A percentile compares a stretch with the other conserved stretches of the same genome.
phyloP scores from a whole-genome alignment of 2,113 vertebrate species.

The Lophius piscatorius region DNA sequence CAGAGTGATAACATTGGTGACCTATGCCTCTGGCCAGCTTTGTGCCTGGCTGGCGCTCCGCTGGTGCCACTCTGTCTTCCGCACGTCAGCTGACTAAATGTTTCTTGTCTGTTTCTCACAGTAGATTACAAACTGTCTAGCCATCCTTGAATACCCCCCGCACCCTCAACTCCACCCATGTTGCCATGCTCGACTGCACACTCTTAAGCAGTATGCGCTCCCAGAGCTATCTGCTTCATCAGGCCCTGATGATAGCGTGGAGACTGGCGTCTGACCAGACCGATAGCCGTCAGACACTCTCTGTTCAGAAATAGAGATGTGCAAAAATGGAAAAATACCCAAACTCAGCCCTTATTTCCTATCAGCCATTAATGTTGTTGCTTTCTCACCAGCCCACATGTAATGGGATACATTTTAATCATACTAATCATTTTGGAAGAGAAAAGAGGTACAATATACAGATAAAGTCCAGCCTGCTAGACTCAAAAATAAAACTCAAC shows the following conservation, averaged over 20 bases:
- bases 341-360: constrained; percentile 10
- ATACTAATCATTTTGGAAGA: constrained; percentile 12
- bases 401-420: constrained; percentile 6
- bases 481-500: constrained; percentile 9
- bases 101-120: constrained; percentile 74
- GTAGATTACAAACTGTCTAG: constrained; percentile 65
- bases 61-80: constrained; percentile 79
- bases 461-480: not conserved
- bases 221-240: constrained; percentile 73
- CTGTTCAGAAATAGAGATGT: constrained; percentile 62
- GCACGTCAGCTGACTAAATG: constrained; percentile 61
- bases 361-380: constrained; percentile 20
- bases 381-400: constrained; percentile 26
- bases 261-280: constrained; percentile 68
- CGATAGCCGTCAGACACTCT: constrained; percentile 57
- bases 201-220: constrained; percentile 54
- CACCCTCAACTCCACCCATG: constrained; percentile 65
- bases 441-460: not conserved
- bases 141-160: constrained; percentile 52
- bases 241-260: constrained; percentile 70
- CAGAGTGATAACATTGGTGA: constrained; percentile 70
- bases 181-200: constrained; percentile 62
- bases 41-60: constrained; percentile 57
- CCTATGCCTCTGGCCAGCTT: constrained; percentile 68
- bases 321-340: constrained; percentile 44